A percentile compares a stretch with the other conserved stretches of the same genome.
These are phyloP conservation scores for Passer montanus DNA, from an alignment of 2,113 vertebrate species.

Conservation along the genomic window DNA sequence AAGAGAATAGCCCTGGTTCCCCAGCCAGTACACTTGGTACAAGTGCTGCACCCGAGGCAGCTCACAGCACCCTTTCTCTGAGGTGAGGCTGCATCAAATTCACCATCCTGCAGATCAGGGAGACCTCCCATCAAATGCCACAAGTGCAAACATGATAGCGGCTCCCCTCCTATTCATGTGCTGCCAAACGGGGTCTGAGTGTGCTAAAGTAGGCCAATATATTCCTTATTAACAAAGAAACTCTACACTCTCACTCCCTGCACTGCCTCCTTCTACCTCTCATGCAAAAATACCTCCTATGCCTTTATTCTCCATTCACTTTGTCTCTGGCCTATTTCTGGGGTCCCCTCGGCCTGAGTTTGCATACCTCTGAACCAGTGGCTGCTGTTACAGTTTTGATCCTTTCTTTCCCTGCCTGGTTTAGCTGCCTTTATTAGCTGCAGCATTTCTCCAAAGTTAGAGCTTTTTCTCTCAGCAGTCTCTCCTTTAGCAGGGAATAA, in stretches of 20 bases:
- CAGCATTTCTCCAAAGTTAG: not conserved
- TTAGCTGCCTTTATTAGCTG: not conserved
- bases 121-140: not conserved
- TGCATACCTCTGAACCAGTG: slow-evolving; percentile 12
- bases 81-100: not conserved
- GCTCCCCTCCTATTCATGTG: not conserved
- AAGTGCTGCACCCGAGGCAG: not conserved
- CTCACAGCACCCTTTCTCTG: not conserved
- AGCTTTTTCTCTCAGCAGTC: not conserved
- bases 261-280: not conserved
- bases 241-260: not conserved
- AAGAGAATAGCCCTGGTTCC: not conserved
- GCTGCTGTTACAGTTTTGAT: not conserved
- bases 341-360: not conserved
- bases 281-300: not conserved
- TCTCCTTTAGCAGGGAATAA: not conserved
- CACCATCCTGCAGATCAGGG: not conserved
- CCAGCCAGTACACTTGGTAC: accelerated
- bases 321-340: slow-evolving; percentile 36
- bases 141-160: not conserved
- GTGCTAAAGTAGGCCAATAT: slow-evolving; percentile 11
- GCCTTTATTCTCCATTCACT: slow-evolving; percentile 4
- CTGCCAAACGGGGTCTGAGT: not conserved
- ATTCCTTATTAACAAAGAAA: slow-evolving; percentile 19
- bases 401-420: not conserved